A percentile compares a stretch with the other conserved stretches of the same genome.
These are phyloP conservation scores for Cariama cristata DNA, from an alignment of 2,113 vertebrate genomes.

Conservation along the genomic window DNA sequence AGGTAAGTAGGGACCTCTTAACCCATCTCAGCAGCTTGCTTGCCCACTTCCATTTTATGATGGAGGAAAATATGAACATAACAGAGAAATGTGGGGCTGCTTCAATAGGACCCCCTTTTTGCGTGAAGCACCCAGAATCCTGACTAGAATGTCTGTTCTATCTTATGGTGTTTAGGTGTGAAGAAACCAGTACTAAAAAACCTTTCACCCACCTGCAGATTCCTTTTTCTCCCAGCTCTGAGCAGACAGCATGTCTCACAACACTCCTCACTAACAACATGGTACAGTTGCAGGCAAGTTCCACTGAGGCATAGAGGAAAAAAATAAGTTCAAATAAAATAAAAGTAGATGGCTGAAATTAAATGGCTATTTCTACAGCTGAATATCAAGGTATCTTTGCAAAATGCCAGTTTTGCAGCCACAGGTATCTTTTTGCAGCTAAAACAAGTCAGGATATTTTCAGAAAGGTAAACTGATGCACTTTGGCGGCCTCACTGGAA, in stretches of 20 bases:
- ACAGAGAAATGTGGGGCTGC: neutral
- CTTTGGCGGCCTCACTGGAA: neutral
- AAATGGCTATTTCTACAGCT: neutral
- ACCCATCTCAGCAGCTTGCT: neutral
- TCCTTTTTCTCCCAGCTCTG: neutral
- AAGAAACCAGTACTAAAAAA: neutral
- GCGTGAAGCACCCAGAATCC: neutral
- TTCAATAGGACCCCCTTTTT: neutral
- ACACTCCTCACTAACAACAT: neutral
- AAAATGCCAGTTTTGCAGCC: neutral
- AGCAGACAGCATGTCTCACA: neutral
- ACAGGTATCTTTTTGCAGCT: neutral
- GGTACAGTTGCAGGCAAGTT: neutral
- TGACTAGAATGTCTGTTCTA: neutral
- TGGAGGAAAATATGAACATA: neutral
- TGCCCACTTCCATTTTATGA: neutral
- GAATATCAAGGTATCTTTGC: neutral
- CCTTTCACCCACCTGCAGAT: neutral
- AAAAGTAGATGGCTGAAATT: neutral
- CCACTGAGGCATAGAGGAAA: neutral
- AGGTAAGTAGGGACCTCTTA: neutral
- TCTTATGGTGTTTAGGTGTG: neutral
- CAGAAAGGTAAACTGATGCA: neutral
- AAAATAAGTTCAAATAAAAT: neutral
- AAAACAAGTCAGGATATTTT: slow-evolving; percentile 14